A percentile compares a stretch with the other conserved stretches of the same genome.
phyloP scores from a whole-genome alignment of 2,888 invertebrate species.

The Caenorhabditis becei region DNA sequence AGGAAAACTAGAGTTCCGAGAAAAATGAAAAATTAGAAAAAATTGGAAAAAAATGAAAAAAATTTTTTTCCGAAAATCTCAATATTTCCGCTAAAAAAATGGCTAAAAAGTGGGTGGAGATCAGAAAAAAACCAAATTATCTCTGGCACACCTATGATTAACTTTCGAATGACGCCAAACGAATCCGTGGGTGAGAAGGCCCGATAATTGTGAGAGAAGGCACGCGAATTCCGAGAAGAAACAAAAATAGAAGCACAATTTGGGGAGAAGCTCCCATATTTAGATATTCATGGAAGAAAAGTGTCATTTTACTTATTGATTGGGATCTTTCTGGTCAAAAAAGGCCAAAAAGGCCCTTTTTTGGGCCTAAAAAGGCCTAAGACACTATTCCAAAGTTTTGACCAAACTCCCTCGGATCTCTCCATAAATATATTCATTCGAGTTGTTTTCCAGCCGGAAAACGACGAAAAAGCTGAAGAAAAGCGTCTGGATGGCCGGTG shows the following conservation, averaged over 20 bases:
- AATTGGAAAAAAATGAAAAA: neutral
- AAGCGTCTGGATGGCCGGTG: constrained; percentile 9
- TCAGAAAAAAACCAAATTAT: no score
- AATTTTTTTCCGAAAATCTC: no score
- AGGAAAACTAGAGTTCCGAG: no score
- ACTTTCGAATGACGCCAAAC: neutral
- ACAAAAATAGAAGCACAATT: no score
- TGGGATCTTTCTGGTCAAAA: neutral
- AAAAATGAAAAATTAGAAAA: no score
- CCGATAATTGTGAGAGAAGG: no score
- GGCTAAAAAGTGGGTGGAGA: no score
- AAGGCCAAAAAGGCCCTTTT: neutral
- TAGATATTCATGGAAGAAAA: constrained; percentile 41
- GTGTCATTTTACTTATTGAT: constrained; percentile 37
- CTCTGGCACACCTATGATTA: no score
- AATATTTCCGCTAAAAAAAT: no score
- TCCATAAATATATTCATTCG: constrained; percentile 24
- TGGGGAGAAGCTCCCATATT: constrained; percentile 12
- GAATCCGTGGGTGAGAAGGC: no score
- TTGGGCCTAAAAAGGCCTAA: neutral
- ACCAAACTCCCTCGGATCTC: neutral
- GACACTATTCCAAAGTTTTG: constrained; percentile 6
- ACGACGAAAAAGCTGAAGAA: neutral
- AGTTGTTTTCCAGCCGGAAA: constrained; percentile 16
- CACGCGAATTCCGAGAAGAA: no score